Evolutionary conservation across 2,113 vertebrate species (phyloP).

Genomic region (Bubo bubo): DNA sequence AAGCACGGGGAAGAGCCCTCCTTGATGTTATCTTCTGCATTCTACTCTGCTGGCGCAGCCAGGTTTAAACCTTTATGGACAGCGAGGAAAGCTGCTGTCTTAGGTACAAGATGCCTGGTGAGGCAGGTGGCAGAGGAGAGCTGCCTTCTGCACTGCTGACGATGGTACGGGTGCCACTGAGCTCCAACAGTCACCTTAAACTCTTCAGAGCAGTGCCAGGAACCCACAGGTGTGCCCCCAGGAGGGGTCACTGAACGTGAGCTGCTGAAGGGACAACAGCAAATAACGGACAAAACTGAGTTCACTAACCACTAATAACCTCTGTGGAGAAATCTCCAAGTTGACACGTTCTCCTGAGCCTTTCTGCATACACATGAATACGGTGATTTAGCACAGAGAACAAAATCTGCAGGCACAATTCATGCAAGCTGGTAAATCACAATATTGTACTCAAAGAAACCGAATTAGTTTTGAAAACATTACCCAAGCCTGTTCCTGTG

Average conservation of each 20-base stretch:
- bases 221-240: background rate
- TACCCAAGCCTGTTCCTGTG: background rate
- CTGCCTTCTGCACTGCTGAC: background rate
- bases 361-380: accelerated
- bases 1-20: background rate
- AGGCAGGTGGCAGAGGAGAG: background rate
- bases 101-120: accelerated
- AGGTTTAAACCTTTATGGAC: accelerated
- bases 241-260: background rate
- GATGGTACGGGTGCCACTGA: accelerated
- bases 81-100: accelerated
- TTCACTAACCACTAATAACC: accelerated
- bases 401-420: accelerated
- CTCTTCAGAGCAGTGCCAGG: background rate
- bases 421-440: background rate
- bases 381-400: background rate
- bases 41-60: accelerated
- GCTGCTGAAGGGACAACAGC: background rate
- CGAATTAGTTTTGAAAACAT: background rate
- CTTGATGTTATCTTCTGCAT: accelerated
- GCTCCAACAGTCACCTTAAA: background rate
- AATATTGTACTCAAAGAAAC: background rate
- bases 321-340: background rate
- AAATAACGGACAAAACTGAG: background rate
- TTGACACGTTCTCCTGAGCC: background rate